Base-by-base conservation (phyloP, 1,140 invertebrate species). In the Acromyrmex heyeri region DNA sequence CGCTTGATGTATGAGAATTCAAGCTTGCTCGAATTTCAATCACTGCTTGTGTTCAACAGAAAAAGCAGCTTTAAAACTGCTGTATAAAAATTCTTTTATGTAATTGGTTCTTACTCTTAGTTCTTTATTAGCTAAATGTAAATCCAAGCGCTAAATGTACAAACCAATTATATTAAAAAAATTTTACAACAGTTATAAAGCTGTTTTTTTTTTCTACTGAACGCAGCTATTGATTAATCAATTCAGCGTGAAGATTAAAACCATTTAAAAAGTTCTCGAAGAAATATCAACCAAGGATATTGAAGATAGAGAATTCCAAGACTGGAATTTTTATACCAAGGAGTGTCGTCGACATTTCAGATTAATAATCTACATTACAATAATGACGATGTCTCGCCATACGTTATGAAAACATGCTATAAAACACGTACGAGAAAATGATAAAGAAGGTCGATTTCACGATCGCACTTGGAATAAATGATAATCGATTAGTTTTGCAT, bases 381-480 rank as follows among this genome's bases (percentile, higher is more conserved):
- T 55, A 69, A 57, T 38, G 62, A 78, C 12, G 12, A 24, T 24
- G 38, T 67, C 44, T 27, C 72, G 53, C 53, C 53, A 3, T 8
- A 27, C 30, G 12, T 38, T 21, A 30, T 2, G 30, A 34, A 10
- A 21, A 55, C 24, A 18, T 1, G 30, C 30, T 18, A 5, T n/a
- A 55, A 30, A 72, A 30, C 27, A 18, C 4, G 18, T 12, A 16
- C 53, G 34, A 44, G 21, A 38, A n/a, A 14, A 79, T 79, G 50
- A 65, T 16, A 48, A 69, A 81, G 30, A 18, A 38, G 62, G 30
- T 14, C 55, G 24, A 82, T 73, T 59, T 82, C 38, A 53, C 34
- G 65, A 73, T 73, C 55, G 38, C 78, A 55, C 67, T 24, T 61
- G 69, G 69, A 83, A 61, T 61, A 73, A 73, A 82, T 73, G 24